These are phyloP conservation scores for Strongylocentrotus purpuratus DNA, from an alignment of 35 echinoderm and acorn worm genomes.

Conservation along the genomic window DNA sequence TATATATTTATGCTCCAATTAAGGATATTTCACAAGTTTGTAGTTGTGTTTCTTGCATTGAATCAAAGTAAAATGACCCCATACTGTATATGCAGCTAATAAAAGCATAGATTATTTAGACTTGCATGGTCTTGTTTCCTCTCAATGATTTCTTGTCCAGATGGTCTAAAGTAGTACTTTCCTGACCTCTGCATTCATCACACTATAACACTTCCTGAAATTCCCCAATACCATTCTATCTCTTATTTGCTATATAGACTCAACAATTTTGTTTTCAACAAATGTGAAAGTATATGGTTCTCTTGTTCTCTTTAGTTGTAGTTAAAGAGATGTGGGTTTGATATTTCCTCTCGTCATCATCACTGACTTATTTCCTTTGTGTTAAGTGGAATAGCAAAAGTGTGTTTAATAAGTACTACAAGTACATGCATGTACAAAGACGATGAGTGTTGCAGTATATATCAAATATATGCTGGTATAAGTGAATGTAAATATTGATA, in stretches of 20 bases:
- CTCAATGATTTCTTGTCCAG: slow-evolving; percentile 18
- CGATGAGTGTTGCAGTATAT: no score
- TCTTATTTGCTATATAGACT: neutral
- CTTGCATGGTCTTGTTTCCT: slow-evolving; percentile 29
- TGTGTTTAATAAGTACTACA: no score
- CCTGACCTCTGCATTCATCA: neutral
- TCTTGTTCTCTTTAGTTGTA: neutral
- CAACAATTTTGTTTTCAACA: neutral
- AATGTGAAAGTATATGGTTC: neutral
- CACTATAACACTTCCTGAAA: neutral
- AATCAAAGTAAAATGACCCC: slow-evolving; percentile 28
- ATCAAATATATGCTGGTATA: no score
- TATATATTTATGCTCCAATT: neutral
- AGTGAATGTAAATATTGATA: no score
- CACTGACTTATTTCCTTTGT: no score
- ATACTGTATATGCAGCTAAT: neutral
- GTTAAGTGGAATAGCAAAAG: no score
- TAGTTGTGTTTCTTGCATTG: neutral
- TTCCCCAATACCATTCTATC: neutral
- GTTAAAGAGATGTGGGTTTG: neutral
- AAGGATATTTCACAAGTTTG: neutral
- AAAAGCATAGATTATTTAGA: slow-evolving; percentile 15
- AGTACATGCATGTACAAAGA: no score
- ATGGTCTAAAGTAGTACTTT: slow-evolving; percentile 21
- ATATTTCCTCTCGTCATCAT: no score